A percentile compares a stretch with the other conserved stretches of the same genome.
These are phyloP conservation scores for Phorcus lineatus DNA, from an alignment of 2,888 invertebrate species.

Conservation along the genomic window DNA sequence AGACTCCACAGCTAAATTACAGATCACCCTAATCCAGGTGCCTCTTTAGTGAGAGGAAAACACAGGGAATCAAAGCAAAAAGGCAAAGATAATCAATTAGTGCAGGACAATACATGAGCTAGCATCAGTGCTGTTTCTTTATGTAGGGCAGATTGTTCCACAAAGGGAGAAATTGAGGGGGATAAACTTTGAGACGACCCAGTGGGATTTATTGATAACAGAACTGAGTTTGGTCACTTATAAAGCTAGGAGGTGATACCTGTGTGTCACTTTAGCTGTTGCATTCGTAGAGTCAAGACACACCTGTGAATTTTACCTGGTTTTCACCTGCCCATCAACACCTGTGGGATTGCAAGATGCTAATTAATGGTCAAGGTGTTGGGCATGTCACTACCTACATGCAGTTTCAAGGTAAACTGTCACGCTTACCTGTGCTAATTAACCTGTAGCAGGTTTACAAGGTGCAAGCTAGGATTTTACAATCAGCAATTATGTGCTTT, in stretches of 20 bases:
- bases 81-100: conserved; percentile 18
- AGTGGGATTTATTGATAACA: background rate
- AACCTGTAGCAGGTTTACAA: background rate
- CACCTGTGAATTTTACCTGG: conserved; percentile 6
- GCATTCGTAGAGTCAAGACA: background rate
- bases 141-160: background rate
- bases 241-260: background rate
- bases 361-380: conserved; percentile 3
- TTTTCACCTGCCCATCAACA: conserved; percentile 5
- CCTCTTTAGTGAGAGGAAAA: background rate
- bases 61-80: background rate
- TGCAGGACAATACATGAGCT: background rate
- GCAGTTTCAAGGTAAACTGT: background rate
- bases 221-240: background rate
- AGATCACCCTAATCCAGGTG: background rate
- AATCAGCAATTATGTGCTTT: conserved; percentile 12
- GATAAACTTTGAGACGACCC: background rate
- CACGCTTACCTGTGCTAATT: background rate
- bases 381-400: background rate
- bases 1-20: background rate
- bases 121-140: background rate
- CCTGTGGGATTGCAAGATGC: background rate
- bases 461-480: background rate
- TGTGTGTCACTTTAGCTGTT: too few relatives aligned
- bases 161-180: background rate